Evolutionary conservation across 1,140 invertebrate species (phyloP), one percentile per base, ranked within the genome.

Genomic region (Chrysoperla carnea): DNA sequence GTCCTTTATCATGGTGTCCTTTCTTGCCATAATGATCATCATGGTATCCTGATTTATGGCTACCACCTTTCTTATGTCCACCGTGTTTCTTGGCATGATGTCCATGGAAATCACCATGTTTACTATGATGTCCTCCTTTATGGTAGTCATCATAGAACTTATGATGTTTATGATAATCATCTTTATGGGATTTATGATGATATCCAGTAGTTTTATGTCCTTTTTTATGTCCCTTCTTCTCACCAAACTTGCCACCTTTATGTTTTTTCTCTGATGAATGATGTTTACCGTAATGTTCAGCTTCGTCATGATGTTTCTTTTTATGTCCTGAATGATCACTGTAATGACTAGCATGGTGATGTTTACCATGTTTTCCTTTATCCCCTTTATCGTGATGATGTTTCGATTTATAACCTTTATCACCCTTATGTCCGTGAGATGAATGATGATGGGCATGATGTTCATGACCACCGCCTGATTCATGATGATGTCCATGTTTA

Each of bases 101-200:
- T 17, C 76, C 75, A 47, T 81, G 74, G 55, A 73, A 73, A 46
- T 73, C 67, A 0, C 78, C 80, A 50, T 81, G 72, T 41, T 73
- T 74, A 40, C 52, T 52, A 37, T 56, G 52, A 45, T 79, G 72
- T 3, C 80, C 81, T 9, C 78, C 78, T 47, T 81, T 82, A 55
- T 84, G 77, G 56, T 70, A 73, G 55, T 86, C 81, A 42, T 85
- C 81, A 54, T 85, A 85, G 60, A 83, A 84, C 50, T 84, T 82
- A 54, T 85, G 82, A 49, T 86, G 78, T 57, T 83, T 85, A 48
- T 84, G 78, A 52, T 76, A 83, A 58, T 85, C 82, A 52, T 87
- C 81, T 54, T 83, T 84, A 55, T 84, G 79, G 6, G 78, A 75
- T 51, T 78, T 81, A 54, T 84, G 76, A 50, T 84, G 80, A 53